phyloP scores from a whole-genome alignment of 92 coral and sea anemone species.

The Metridium senile region DNA sequence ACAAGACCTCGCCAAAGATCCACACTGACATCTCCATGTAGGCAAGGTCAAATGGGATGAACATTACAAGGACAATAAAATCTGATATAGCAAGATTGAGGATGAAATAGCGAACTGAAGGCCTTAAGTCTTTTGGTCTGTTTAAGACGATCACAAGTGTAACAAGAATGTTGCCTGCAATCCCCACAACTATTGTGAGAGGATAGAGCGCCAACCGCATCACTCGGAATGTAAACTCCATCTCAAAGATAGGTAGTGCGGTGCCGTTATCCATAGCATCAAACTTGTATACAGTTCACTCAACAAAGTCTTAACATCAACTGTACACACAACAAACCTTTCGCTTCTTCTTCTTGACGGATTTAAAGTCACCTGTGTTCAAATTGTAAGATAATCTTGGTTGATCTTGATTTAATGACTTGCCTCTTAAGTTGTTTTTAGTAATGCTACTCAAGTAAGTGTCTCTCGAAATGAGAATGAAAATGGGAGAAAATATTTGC shows the following conservation, averaged over 20 bases:
- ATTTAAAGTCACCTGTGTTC: too few relatives aligned
- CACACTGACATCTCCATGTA: slow-evolving; percentile 34
- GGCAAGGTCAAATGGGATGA: slow-evolving; percentile 42
- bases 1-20: slow-evolving; percentile 45
- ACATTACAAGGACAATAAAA: slow-evolving; percentile 35
- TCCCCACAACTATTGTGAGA: slow-evolving; percentile 17
- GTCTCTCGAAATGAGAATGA: neutral
- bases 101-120: slow-evolving; percentile 39
- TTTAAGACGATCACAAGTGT: slow-evolving; percentile 4
- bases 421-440: neutral
- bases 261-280: too few relatives aligned
- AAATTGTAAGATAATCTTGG: neutral
- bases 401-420: neutral
- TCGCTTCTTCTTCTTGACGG: too few relatives aligned
- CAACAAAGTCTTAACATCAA: too few relatives aligned
- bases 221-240: slow-evolving; percentile 35
- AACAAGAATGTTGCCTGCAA: slow-evolving; percentile 30
- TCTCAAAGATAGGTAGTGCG: neutral
- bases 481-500: neutral
- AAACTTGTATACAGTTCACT: too few relatives aligned
- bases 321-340: too few relatives aligned
- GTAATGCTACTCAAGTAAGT: neutral
- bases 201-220: slow-evolving; percentile 38
- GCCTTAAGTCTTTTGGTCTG: slow-evolving; percentile 20
- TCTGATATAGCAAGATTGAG: slow-evolving; percentile 41